Conservation (phyloP, 2,113 vertebrate genomes). For the Pseudorhombus dupliciocellatus region DNA sequence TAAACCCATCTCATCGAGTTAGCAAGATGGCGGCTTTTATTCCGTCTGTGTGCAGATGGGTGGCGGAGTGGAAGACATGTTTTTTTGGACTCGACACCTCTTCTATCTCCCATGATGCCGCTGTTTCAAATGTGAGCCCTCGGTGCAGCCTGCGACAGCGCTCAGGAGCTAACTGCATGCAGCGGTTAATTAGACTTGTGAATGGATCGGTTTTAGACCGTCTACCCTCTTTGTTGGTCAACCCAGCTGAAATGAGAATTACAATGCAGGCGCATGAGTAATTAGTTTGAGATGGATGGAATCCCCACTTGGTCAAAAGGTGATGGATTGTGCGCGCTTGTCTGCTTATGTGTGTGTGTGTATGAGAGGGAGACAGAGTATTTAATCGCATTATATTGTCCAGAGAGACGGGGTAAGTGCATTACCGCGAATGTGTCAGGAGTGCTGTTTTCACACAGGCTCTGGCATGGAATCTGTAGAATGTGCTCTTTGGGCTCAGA, state of each 20-base stretch:
- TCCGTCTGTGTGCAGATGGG: slow-evolving; percentile 34
- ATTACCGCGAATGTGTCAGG: slow-evolving; percentile 49
- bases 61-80: slow-evolving; percentile 34
- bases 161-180: slow-evolving; percentile 38
- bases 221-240: slow-evolving; percentile 60
- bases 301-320: slow-evolving; percentile 58
- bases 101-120: slow-evolving; percentile 35
- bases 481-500: slow-evolving; percentile 25
- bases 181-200: slow-evolving; percentile 56
- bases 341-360: slow-evolving; percentile 29
- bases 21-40: slow-evolving; percentile 44
- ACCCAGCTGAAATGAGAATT: slow-evolving; percentile 60
- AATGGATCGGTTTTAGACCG: slow-evolving; percentile 54
- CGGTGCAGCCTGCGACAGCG: slow-evolving; percentile 9
- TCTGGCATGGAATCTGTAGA: slow-evolving; percentile 32
- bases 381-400: slow-evolving; percentile 61
- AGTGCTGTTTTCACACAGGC: slow-evolving; percentile 39
- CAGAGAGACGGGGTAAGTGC: slow-evolving; percentile 54
- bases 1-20: slow-evolving; percentile 56
- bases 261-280: slow-evolving; percentile 59
- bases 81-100: slow-evolving; percentile 36
- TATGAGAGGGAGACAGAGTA: slow-evolving; percentile 26
- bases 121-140: slow-evolving; percentile 34
- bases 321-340: slow-evolving; percentile 54
- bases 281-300: slow-evolving; percentile 65